Evolutionary conservation across 1,140 invertebrate genomes (phyloP), one percentile per base, ranked within the genome.

Genomic region (Vanessa atalanta): DNA sequence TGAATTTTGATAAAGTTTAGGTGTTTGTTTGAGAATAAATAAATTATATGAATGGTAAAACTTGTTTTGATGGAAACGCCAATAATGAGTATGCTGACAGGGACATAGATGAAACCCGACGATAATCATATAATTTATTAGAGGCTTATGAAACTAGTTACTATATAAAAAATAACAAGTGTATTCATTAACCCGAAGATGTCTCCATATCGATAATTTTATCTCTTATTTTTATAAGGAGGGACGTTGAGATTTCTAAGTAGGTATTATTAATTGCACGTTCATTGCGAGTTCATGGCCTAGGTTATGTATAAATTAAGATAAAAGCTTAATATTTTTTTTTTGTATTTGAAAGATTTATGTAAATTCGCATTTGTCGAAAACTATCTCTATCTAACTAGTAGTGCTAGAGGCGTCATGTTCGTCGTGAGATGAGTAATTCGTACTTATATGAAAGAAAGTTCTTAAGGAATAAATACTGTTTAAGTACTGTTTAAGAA

Each of bases 1-100:
- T 91, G 85, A 88, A 88, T 89, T 88, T 88, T 87, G 88, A 92
- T 92, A 91, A 88, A 88, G 83, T 82, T 81, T 78, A 88, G 80
- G 77, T 83, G 77, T 82, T 79, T 76, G 69, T 78, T 83, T 75
- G 75, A 76, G 79, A 75, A 79, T 88, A 81, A 83, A 87, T 87
- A 87, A 85, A 87, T 84, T 70, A 80, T 75, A 75, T 78, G 80
- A 86, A 75, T 75, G 53, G 64, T 75, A 63, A 71, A 88, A 86
- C 82, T 81, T 78, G 86, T 87, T 87, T 79, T 79, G 81, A 86
- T 85, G 73, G 79, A 84, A 84, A 85, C 77, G 76, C 76, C 70
- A 83, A 80, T 85, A 85, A 83, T 85, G 82, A 83, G 69, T 73
- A 65, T 64, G 81, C 73, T 80, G 81, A 84, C 83, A 83, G 76